phyloP scores from a whole-genome alignment of 2,888 invertebrate genomes.

The Tipula confusa region DNA sequence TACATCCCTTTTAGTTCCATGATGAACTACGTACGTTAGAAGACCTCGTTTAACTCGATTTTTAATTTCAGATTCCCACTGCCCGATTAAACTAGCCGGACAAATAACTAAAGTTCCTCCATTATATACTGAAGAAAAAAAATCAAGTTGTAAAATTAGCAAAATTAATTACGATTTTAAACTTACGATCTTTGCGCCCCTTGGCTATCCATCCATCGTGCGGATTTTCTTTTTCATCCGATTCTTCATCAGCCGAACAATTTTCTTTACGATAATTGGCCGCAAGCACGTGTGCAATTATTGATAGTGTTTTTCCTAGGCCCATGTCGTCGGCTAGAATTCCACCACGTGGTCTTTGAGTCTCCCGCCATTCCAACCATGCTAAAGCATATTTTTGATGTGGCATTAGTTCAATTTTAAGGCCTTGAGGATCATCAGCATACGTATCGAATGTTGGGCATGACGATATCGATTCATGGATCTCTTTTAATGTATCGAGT shows the following conservation, averaged over 20 bases:
- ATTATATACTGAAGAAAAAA: slow-evolving; percentile 52
- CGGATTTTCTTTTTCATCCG: slow-evolving; percentile 35
- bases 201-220: slow-evolving; percentile 42
- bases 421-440: slow-evolving; percentile 58
- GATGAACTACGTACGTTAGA: slow-evolving; percentile 67
- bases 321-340: slow-evolving; percentile 66
- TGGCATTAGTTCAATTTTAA: slow-evolving; percentile 66
- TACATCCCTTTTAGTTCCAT: slow-evolving; percentile 71
- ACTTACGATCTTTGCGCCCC: slow-evolving; percentile 43
- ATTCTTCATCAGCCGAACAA: slow-evolving; percentile 36
- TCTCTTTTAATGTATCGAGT: slow-evolving; percentile 62
- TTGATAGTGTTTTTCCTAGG: slow-evolving; percentile 68
- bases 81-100: slow-evolving; percentile 84
- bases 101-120: slow-evolving; percentile 86
- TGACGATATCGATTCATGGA: slow-evolving; percentile 65
- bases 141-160: not conserved
- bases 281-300: slow-evolving; percentile 66
- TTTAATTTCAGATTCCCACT: slow-evolving; percentile 81
- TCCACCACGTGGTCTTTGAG: slow-evolving; percentile 79
- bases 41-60: slow-evolving; percentile 58
- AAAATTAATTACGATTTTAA: no score
- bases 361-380: slow-evolving; percentile 88
- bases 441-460: slow-evolving; percentile 60
- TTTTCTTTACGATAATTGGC: slow-evolving; percentile 36
- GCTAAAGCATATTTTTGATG: slow-evolving; percentile 83